Base-by-base conservation (phyloP, 2,113 vertebrate species). In the Sinocyclocheilus rhinocerous region DNA sequence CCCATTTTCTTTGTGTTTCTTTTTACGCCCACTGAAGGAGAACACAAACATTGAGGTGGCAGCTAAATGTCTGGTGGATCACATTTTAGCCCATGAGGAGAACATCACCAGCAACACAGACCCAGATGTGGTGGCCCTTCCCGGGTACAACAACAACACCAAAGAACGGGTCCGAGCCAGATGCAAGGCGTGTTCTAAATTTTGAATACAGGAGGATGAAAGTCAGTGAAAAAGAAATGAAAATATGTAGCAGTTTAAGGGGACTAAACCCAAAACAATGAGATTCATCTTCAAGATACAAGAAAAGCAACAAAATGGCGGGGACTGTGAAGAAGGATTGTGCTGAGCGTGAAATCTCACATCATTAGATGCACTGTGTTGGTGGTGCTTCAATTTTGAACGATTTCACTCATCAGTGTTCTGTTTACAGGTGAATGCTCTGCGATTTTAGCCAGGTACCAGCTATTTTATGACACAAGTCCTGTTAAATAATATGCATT, bases 31-130 rank as follows among this genome's bases (percentile, higher is more conserved):
- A 29, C 12, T 10, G 13, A 78, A 96, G 95, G 95, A 96, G 85
- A 92, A 96, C 93, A 94, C 93, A 87, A 95, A 96, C 91, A 94
- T 96, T 1, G 93, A 95, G 4, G 90, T 91, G 0, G 95, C 95
- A 86, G 90, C 95, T 75, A 90, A 84, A 2, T 94, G 94, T 83
- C 78, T 96, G 88, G 93, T 96, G 81, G 92, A 92, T 84, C 92
- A 87, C 90, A 95, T 96, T 89, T 87, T 96, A 90, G 84, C 90
- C 0, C 78, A 82, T 9, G 94, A 96, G 39, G 91, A 94, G 77
- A 87, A 69, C 15, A 84, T 50, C 0, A n/a, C 9, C 48, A 80
- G 26, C 1, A 45, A 84, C 29, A 24, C 81, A 0, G 94, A 93
- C 4, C 89, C 90, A 22, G 73, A 85, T 50, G 89, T 92, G 1